These are phyloP conservation scores for Malacoraja senta DNA, from an alignment of 2,797 vertebrate genomes.

Conservation along the genomic window DNA sequence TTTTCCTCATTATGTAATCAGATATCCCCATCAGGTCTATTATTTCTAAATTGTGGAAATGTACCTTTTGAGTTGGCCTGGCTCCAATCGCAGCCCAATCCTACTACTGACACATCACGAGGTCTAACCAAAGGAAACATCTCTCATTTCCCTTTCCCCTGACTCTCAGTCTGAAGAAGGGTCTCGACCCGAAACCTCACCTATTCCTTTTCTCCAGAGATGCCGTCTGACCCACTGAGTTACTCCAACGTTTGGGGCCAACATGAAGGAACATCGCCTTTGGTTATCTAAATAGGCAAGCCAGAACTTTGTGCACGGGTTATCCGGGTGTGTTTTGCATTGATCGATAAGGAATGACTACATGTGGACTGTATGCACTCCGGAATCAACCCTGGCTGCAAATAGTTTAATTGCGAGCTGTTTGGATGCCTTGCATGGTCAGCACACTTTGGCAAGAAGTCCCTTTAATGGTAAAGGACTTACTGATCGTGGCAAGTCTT, in stretches of 20 bases:
- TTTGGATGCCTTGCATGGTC: not conserved
- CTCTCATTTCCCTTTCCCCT: no score
- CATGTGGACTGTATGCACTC: not conserved
- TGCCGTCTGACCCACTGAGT: no score
- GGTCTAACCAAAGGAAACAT: not conserved
- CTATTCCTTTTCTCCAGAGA: no score
- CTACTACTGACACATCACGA: not conserved
- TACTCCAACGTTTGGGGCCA: no score
- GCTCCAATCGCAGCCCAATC: not conserved
- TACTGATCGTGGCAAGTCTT: not conserved
- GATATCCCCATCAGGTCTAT: not conserved
- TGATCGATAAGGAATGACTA: not conserved
- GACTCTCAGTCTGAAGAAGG: no score
- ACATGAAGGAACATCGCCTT: not conserved
- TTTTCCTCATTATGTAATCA: not conserved
- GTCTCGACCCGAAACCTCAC: no score
- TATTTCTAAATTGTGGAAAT: not conserved
- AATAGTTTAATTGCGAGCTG: not conserved
- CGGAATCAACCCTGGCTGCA: not conserved
- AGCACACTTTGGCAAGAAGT: not conserved
- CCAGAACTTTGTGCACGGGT: not conserved
- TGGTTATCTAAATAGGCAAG: not conserved
- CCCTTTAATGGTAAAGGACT: not conserved
- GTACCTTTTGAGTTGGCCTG: not conserved
- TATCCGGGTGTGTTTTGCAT: not conserved